Evolutionary conservation across 2,888 invertebrate genomes (phyloP).

Genomic region (Melanostoma mellinum): DNA sequence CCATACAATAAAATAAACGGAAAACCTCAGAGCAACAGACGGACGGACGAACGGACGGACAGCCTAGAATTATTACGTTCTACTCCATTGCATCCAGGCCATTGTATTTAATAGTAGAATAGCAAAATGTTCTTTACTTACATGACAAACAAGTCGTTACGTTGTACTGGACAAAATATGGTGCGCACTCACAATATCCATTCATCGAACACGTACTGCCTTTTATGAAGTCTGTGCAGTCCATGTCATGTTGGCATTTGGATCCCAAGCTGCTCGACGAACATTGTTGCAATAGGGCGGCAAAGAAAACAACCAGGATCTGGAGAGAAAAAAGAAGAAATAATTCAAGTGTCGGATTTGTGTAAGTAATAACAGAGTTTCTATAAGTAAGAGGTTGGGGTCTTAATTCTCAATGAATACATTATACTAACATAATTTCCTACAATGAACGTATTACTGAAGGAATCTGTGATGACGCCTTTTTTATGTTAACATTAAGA

Average conservation of each 20-base stretch:
- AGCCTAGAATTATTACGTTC: conserved; percentile 67
- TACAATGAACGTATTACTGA: too few relatives aligned
- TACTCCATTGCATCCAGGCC: conserved; percentile 44
- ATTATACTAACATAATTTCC: too few relatives aligned
- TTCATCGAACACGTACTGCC: conserved; percentile 81
- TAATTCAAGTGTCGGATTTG: conserved; percentile 12
- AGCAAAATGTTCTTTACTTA: conserved; percentile 83
- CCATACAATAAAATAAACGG: conserved; percentile 41
- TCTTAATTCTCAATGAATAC: too few relatives aligned
- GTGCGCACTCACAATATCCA: conserved; percentile 91
- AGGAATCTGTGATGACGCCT: too few relatives aligned
- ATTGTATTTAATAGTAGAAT: conserved; percentile 43
- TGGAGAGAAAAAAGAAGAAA: conserved; percentile 50
- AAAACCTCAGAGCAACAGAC: conserved; percentile 63
- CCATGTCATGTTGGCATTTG: conserved; percentile 82
- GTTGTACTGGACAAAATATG: conserved; percentile 91
- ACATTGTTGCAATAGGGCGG: conserved; percentile 58
- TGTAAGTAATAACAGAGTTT: background rate
- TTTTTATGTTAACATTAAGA: too few relatives aligned
- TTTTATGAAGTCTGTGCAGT: conserved; percentile 82
- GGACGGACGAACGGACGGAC: conserved; percentile 40
- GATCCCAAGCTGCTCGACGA: conserved; percentile 78
- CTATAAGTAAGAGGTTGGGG: too few relatives aligned
- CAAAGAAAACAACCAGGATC: conserved; percentile 67
- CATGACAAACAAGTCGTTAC: conserved; percentile 91